phyloP scores from a whole-genome alignment of 2,888 invertebrate species.

The Synergus gifuensis region DNA sequence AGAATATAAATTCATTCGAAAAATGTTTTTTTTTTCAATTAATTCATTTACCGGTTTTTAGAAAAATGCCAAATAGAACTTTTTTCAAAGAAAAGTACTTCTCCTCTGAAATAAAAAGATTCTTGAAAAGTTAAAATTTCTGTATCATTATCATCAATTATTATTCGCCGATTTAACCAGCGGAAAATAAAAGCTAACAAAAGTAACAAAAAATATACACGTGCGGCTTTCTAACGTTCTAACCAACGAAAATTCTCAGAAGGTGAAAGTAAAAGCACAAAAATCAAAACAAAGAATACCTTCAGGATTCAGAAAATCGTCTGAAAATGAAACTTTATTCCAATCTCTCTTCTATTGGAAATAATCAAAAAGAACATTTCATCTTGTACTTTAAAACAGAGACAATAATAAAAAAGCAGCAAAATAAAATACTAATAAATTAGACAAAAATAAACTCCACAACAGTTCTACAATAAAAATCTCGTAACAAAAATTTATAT shows the following conservation, averaged over 20 bases:
- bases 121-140: neutral
- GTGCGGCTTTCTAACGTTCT: neutral
- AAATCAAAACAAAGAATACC: conserved; percentile 42
- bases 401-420: too few species aligned
- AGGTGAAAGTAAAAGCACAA: conserved; percentile 41
- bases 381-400: too few species aligned
- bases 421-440: too few species aligned
- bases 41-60: too few species aligned
- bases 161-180: neutral
- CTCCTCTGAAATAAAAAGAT: neutral
- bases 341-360: neutral
- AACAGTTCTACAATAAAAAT: too few species aligned
- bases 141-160: neutral
- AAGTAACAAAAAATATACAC: neutral
- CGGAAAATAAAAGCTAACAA: neutral
- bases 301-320: neutral
- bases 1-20: too few species aligned
- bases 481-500: too few species aligned
- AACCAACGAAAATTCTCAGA: conserved; percentile 32
- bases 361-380: neutral
- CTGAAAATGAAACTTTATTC: neutral
- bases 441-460: too few species aligned
- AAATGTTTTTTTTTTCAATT: too few species aligned
- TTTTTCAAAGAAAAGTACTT: too few species aligned
- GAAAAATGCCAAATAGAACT: too few species aligned